Evolutionary conservation across 2,888 invertebrate genomes (phyloP).

Genomic region (Erannis defoliaria): DNA sequence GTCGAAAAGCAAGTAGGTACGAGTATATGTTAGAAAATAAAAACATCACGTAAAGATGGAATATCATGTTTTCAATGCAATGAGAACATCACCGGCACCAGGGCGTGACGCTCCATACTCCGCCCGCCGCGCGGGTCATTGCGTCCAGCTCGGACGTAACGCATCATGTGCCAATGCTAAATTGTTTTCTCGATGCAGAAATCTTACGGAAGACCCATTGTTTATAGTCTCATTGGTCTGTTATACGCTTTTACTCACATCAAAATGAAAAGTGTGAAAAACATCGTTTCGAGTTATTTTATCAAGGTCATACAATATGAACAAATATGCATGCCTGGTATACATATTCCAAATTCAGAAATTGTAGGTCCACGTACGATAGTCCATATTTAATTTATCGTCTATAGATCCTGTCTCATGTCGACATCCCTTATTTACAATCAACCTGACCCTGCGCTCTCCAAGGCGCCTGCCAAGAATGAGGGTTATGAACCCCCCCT

Average conservation of each 20-base stretch:
- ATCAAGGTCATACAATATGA: too few species aligned
- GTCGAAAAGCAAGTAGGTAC: neutral
- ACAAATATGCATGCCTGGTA: too few species aligned
- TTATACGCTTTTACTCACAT: neutral
- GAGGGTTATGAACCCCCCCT: too few species aligned
- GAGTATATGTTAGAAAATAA: slow-evolving; percentile 6
- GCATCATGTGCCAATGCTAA: slow-evolving; percentile 38
- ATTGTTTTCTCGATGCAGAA: slow-evolving; percentile 36
- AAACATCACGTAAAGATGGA: slow-evolving; percentile 28
- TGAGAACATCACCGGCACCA: slow-evolving; percentile 38
- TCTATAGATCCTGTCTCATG: neutral
- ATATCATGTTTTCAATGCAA: slow-evolving; percentile 42
- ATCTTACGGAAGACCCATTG: slow-evolving; percentile 15
- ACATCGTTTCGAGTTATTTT: too few species aligned
- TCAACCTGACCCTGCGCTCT: too few species aligned
- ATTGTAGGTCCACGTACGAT: too few species aligned
- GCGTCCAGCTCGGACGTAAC: slow-evolving; percentile 45
- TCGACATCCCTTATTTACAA: neutral
- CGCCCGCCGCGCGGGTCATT: slow-evolving; percentile 43
- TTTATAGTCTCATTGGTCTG: slow-evolving; percentile 7
- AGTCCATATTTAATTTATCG: too few species aligned
- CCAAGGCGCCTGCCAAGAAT: too few species aligned
- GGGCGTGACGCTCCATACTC: slow-evolving; percentile 41
- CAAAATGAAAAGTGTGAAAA: neutral
- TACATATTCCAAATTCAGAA: too few species aligned